A percentile compares a stretch with the other conserved stretches of the same genome.
Evolutionary conservation across 2,888 invertebrate genomes (phyloP).

Genomic region (Drosophila trichaetosa): DNA sequence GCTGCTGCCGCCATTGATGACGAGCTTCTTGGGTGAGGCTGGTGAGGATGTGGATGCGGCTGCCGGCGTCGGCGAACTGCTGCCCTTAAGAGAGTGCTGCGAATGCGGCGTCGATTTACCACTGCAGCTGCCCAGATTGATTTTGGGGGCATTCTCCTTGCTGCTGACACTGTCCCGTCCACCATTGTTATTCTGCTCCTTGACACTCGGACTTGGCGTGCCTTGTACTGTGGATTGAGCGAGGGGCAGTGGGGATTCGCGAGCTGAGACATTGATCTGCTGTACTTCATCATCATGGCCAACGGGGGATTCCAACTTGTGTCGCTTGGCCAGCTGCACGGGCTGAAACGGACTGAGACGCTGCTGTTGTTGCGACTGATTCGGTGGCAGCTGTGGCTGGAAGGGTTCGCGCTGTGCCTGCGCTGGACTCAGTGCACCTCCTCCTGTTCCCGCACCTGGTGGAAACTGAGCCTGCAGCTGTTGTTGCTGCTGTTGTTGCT

Average conservation of each 20-base stretch:
- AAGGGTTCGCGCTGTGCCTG: conserved; percentile 63
- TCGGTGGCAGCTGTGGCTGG: conserved; percentile 67
- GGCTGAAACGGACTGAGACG: conserved; percentile 69
- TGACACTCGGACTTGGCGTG: conserved; percentile 26
- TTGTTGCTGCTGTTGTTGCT: conserved; percentile 53
- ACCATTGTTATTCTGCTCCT: conserved; percentile 65
- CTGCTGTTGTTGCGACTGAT: conserved; percentile 46
- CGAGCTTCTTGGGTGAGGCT: conserved; percentile 62
- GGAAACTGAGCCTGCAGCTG: conserved; percentile 60
- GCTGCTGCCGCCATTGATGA: conserved; percentile 9
- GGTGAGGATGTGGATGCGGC: conserved; percentile 40
- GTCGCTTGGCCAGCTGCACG: conserved; percentile 67
- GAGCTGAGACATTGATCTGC: conserved; percentile 54
- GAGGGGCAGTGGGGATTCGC: conserved; percentile 33
- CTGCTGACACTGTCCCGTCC: conserved; percentile 72
- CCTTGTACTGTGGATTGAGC: conserved; percentile 46
- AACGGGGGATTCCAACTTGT: conserved; percentile 60
- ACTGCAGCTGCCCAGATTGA: conserved; percentile 50
- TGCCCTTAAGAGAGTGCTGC: conserved; percentile 38
- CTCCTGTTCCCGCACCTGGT: conserved; percentile 10
- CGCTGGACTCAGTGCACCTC: conserved; percentile 36
- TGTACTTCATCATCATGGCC: conserved; percentile 64
- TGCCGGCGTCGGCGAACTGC: conserved; percentile 37
- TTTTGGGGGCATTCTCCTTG: conserved; percentile 67
- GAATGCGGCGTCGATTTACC: conserved; percentile 60